Percentiles rank a stretch among this genome's conserved stretches.
These are phyloP conservation scores for Trogon melanurus DNA, from an alignment of 2,113 vertebrate genomes.

Conservation along the genomic window DNA sequence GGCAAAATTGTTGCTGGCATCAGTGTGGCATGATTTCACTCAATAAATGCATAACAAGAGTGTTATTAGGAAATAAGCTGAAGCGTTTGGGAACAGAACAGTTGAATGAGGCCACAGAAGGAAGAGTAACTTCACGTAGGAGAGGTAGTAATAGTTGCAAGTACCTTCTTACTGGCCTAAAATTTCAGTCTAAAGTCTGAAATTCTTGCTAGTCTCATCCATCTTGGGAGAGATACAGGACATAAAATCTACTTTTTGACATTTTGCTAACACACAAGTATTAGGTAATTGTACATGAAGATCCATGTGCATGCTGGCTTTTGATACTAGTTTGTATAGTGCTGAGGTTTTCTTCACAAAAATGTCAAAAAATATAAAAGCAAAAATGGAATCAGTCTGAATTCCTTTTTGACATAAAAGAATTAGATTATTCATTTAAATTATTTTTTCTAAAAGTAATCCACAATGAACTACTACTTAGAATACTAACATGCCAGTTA, in stretches of 20 bases:
- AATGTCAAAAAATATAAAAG: background rate
- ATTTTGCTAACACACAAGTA: background rate
- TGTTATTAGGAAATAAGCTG: background rate
- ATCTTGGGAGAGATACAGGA: background rate
- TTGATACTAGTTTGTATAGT: background rate
- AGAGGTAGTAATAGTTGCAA: background rate
- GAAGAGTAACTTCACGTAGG: background rate
- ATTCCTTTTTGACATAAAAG: background rate
- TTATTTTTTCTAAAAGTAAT: slow-evolving; percentile 6
- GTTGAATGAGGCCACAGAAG: background rate
- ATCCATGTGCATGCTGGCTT: background rate
- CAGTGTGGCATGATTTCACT: background rate
- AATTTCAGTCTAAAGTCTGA: background rate
- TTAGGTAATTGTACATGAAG: background rate
- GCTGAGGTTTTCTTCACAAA: background rate
- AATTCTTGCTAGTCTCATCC: background rate
- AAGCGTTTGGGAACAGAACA: background rate
- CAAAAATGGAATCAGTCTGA: background rate
- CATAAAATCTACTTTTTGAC: background rate
- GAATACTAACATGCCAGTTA: background rate
- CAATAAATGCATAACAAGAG: background rate
- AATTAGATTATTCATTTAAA: background rate
- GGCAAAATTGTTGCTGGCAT: background rate
- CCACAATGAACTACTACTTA: background rate
- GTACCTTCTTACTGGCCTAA: background rate